phyloP scores from a whole-genome alignment of 2,797 vertebrate genomes.

The Macroramphosus scolopax region DNA sequence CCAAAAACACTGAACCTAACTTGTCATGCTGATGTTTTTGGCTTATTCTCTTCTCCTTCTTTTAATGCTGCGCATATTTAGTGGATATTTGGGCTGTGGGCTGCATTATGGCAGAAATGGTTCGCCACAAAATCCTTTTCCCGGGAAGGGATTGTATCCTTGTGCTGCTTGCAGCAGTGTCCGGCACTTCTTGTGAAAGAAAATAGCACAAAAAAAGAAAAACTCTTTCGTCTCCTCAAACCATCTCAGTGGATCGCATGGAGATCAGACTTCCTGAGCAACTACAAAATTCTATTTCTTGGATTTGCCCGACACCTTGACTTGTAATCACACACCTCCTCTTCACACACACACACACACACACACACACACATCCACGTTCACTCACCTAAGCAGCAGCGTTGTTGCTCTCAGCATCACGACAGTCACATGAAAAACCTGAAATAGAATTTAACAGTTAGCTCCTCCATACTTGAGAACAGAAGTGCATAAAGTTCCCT shows the following conservation, averaged over 20 bases:
- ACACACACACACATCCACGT: background rate
- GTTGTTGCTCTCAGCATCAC: constrained; percentile 19
- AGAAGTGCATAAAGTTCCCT: constrained; percentile 20
- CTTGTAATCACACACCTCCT: constrained; percentile 24
- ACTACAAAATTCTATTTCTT: constrained; percentile 44
- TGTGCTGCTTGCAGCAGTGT: constrained; percentile 86
- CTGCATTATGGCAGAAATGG: constrained; percentile 99
- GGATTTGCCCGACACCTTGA: constrained; percentile 30
- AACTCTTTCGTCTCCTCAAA: constrained; percentile 18
- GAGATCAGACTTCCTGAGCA: constrained; percentile 34
- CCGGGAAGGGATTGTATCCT: constrained; percentile 99
- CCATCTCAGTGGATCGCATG: constrained; percentile 6
- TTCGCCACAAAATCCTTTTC: constrained; percentile 99
- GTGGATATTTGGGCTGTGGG: constrained; percentile 99
- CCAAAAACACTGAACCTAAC: constrained; percentile 30
- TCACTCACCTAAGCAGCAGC: constrained; percentile 19
- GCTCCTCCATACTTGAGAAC: constrained; percentile 27
- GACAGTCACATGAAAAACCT: constrained; percentile 31
- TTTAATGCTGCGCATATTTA: constrained; percentile 88
- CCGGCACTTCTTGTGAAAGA: constrained; percentile 38
- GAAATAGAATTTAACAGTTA: constrained; percentile 54
- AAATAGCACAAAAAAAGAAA: constrained; percentile 9
- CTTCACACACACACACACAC: constrained; percentile 16
- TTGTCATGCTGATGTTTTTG: constrained; percentile 81
- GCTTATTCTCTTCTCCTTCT: constrained; percentile 70